Evolutionary conservation across 2,888 invertebrate genomes (phyloP), one percentile per base, ranked within the genome.

Genomic region (Micropterix aruncella): DNA sequence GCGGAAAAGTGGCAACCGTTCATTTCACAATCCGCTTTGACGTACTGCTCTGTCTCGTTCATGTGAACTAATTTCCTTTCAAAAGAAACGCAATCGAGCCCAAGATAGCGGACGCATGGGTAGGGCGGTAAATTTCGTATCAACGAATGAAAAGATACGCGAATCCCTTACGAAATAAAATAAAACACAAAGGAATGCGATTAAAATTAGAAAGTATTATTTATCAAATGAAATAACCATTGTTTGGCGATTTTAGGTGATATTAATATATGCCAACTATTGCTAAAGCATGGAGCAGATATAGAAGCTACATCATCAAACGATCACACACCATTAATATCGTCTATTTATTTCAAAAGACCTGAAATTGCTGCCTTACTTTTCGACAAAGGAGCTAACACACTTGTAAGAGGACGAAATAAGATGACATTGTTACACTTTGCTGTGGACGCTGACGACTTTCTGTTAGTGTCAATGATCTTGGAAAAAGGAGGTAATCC

Each of bases 391-490:
- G 27, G 27, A 7, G 27, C 27, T 12, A 27, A 27, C 12, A 7
- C 12, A 27, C 12, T 7, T 27, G 12, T 27, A 5, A 27, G 12
- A 27, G 27, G 27, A 7, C 27, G 12, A 5, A 27, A 27, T 27
- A 27, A 27, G 27, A 27, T 74, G 1, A 68, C 67, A 5, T 60
- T 61, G 9, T 63, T 75, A 48, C 75, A 76, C 56, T 68, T 66
- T 54, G 75, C 75, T 1, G 73, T 70, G 2, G 75, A 75, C 59
- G 69, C 73, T 1, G 56, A 69, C 46, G 54, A 56, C 46, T 19
- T 64, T 7, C 55, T 58, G 18, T 55, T 51, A 47, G 58, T 62
- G 2, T 40, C 54, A 45, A 65, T 58, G 17, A 62, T 60, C 50
- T 48, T 75, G 40, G 59, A 61, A 42, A 51, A 50, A 1, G 65